These are phyloP conservation scores for Gallinago nigripennis DNA, from an alignment of 2,797 vertebrate genomes.

Conservation along the genomic window DNA sequence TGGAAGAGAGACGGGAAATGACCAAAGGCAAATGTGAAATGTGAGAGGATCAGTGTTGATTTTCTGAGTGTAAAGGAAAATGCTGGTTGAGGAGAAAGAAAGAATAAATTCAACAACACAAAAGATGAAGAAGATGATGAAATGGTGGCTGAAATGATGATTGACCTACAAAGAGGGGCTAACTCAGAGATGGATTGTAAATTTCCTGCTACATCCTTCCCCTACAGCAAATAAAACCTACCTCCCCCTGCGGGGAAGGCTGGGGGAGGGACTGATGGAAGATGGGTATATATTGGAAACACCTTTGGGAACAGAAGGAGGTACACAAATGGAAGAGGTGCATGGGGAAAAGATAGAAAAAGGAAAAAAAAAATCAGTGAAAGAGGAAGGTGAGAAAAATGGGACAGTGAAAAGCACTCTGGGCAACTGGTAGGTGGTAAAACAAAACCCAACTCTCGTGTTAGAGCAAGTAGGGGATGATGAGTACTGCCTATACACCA, in stretches of 20 bases:
- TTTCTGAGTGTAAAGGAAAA: neutral
- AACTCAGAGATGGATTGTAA: neutral
- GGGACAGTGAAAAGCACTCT: neutral
- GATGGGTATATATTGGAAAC: neutral
- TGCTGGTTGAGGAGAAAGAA: neutral
- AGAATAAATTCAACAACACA: neutral
- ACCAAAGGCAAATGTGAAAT: neutral
- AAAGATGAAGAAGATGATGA: neutral
- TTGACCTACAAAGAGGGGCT: neutral
- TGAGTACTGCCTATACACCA: neutral
- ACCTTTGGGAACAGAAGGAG: neutral
- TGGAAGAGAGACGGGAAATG: neutral
- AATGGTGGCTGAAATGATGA: neutral
- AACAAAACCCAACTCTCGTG: neutral
- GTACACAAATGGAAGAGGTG: neutral
- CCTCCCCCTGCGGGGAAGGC: neutral
- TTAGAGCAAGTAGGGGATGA: neutral
- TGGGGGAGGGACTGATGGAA: neutral
- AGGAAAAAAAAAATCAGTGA: neutral
- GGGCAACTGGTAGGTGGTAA: neutral
- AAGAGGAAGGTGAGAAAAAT: neutral
- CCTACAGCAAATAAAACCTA: neutral
- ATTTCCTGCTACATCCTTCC: neutral
- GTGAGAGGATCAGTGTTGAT: neutral
- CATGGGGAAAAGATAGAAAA: neutral